Percentiles rank a stretch among this genome's conserved stretches.
These are phyloP conservation scores for Spongilla lacustris DNA, from an alignment of 37 sponge, comb jelly and placozoan species.

Conservation along the genomic window DNA sequence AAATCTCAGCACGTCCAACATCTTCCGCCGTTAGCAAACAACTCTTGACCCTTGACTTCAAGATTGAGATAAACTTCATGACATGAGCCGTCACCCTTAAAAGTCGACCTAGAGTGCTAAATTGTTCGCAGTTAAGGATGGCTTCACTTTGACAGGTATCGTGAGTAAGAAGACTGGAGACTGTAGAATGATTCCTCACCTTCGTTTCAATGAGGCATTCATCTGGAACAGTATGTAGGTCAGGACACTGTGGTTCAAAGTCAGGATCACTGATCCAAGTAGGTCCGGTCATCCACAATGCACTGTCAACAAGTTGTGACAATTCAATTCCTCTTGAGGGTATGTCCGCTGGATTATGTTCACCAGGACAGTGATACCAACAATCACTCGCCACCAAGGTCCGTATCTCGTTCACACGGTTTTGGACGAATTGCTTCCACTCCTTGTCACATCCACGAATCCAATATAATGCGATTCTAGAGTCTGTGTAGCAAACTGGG, in stretches of 20 bases:
- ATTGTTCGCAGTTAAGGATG: constrained; percentile 20
- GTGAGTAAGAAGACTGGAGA: background rate
- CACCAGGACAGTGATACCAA: constrained; percentile 39
- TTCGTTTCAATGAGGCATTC: constrained; percentile 7
- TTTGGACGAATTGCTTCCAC: constrained; percentile 45
- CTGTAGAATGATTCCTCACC: background rate
- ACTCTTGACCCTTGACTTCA: constrained; percentile 2
- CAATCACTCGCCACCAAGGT: background rate
- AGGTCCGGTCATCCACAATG: constrained; percentile 32
- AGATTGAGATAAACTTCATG: constrained; percentile 21
- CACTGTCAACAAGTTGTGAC: background rate
- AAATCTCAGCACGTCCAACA: background rate
- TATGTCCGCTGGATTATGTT: constrained; percentile 32
- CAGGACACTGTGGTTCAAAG: background rate
- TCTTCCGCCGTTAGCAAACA: background rate
- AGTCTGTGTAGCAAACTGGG: constrained; percentile 10
- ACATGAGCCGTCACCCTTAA: constrained; percentile 23
- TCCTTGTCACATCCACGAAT: constrained; percentile 21
- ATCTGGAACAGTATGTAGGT: background rate
- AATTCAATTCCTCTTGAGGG: constrained; percentile 23
- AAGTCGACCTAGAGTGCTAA: constrained; percentile 11
- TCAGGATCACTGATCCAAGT: constrained; percentile 6
- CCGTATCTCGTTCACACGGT: constrained; percentile 18
- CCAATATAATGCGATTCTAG: constrained; percentile 24
- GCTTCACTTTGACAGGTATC: background rate